Evolutionary conservation across 2,113 vertebrate genomes (phyloP).

Genomic region (Gambusia holbrooki): DNA sequence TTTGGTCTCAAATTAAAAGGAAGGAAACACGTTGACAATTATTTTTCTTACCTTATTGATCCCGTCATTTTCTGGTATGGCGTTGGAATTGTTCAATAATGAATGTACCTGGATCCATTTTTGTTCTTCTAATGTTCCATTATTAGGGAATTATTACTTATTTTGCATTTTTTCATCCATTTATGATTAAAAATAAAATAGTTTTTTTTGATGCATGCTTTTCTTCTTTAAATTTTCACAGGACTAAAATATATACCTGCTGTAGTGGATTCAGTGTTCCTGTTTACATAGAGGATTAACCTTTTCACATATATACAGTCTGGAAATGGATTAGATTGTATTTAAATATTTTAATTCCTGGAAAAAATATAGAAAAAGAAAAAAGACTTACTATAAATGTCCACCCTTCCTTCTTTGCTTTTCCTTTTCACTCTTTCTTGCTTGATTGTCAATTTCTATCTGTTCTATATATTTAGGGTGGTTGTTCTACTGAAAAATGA

Average conservation of each 20-base stretch:
- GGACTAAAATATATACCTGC: too few relatives aligned
- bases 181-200: neutral
- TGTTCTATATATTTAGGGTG: too few relatives aligned
- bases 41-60: neutral
- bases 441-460: too few relatives aligned
- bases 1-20: neutral
- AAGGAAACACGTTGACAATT: neutral
- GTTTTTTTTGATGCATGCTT: neutral
- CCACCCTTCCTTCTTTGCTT: too few relatives aligned
- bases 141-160: too few relatives aligned
- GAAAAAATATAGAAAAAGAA: too few relatives aligned
- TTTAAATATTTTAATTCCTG: neutral
- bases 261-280: too few relatives aligned
- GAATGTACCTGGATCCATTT: neutral
- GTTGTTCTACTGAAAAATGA: too few relatives aligned
- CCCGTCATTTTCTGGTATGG: neutral
- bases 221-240: neutral
- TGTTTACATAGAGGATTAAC: neutral
- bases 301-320: neutral
- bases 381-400: too few relatives aligned
- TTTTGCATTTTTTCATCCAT: neutral
- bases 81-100: neutral
- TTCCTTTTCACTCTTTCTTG: too few relatives aligned
- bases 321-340: neutral
- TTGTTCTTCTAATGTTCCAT: neutral